Conservation (phyloP, 2,888 invertebrate species). For the Phymatocera aterrima region DNA sequence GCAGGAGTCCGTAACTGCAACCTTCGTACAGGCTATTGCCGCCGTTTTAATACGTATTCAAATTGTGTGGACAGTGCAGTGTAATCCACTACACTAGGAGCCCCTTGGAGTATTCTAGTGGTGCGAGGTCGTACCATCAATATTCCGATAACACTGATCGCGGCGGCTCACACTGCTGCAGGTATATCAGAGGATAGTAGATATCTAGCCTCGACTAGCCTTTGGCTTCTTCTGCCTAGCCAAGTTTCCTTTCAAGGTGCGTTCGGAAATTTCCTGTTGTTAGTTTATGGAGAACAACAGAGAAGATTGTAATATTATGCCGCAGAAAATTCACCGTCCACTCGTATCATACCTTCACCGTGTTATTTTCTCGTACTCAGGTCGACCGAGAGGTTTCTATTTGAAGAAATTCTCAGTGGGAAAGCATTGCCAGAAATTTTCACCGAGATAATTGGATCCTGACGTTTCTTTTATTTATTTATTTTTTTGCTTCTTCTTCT, state of each 20-base stretch:
- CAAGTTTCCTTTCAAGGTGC: constrained; percentile 29
- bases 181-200: constrained; percentile 8
- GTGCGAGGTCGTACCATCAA: constrained; percentile 22
- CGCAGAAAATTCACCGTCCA: no score
- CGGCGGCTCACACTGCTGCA: not conserved
- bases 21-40: not conserved
- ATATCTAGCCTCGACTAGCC: not conserved
- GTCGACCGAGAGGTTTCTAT: no score
- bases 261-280: not conserved
- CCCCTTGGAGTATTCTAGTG: not conserved
- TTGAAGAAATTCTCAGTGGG: no score
- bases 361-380: no score
- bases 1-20: no score
- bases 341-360: no score
- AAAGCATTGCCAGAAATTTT: no score
- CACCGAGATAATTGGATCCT: no score
- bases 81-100: constrained; percentile 13
- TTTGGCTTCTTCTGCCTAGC: not conserved
- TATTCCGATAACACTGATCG: constrained; percentile 16
- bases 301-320: not conserved
- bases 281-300: not conserved
- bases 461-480: no score
- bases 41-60: constrained; percentile 21
- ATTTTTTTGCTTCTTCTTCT: no score
- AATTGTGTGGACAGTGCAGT: constrained; percentile 8